Percentiles rank a stretch among this genome's conserved stretches.
Conservation (phyloP, 2,797 vertebrate species). For the Pangasius macronema region DNA sequence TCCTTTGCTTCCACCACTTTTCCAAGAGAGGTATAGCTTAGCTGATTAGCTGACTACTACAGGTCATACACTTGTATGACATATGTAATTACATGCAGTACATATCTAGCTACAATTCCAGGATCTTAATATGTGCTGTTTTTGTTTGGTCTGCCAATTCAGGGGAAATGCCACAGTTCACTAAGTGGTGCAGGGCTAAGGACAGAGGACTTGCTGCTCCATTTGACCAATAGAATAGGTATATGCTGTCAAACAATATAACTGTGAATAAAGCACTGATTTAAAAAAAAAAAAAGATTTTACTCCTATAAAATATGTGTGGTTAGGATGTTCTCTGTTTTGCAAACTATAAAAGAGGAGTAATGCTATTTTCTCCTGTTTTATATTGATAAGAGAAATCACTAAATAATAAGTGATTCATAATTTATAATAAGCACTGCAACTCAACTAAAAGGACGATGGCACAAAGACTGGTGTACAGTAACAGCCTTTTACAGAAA, state of each 20-base stretch:
- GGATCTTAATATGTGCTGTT: not conserved
- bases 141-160: not conserved
- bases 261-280: not conserved
- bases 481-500: not conserved
- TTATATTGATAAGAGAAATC: not conserved
- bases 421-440: not conserved
- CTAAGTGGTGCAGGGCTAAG: not conserved
- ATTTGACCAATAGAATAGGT: not conserved
- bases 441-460: not conserved
- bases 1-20: not conserved
- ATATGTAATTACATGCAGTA: not conserved
- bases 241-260: not conserved
- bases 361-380: not conserved
- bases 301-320: not conserved
- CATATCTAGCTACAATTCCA: not conserved
- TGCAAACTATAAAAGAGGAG: not conserved
- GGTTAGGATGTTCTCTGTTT: not conserved
- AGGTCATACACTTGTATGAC: not conserved
- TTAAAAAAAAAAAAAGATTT: not conserved
- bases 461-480: not conserved
- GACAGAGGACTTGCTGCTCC: not conserved
- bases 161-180: not conserved
- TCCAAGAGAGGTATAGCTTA: not conserved
- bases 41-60: not conserved
- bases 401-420: not conserved